Evolutionary conservation across 2,113 vertebrate genomes (phyloP).

Genomic region (Brachyhypopomus gauderio): DNA sequence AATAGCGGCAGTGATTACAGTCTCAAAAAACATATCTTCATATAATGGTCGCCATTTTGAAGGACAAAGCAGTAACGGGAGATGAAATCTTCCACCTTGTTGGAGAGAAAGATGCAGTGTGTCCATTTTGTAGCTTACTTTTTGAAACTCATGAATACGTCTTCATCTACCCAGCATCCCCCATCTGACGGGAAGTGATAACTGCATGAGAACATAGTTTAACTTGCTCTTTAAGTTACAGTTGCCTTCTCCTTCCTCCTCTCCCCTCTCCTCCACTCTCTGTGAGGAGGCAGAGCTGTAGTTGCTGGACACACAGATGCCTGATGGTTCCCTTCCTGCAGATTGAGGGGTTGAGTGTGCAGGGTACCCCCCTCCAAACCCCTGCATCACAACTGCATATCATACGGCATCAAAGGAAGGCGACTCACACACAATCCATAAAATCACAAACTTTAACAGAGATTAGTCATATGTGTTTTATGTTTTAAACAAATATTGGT

Average conservation of each 20-base stretch:
- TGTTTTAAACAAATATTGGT: slow-evolving; percentile 1
- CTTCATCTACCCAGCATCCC: not conserved
- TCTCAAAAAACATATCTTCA: not conserved
- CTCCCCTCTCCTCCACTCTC: not conserved
- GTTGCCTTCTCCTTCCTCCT: slow-evolving; percentile 46
- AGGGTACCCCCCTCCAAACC: too few species aligned
- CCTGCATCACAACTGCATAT: slow-evolving; percentile 60
- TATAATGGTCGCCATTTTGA: slow-evolving; percentile 34
- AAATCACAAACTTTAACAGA: slow-evolving; percentile 25
- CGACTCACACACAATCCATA: slow-evolving; percentile 27
- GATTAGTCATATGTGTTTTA: not conserved
- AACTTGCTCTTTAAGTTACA: not conserved
- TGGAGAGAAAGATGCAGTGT: not conserved
- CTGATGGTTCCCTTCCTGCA: too few species aligned
- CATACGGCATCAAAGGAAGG: slow-evolving; percentile 56
- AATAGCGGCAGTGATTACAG: slow-evolving; percentile 17
- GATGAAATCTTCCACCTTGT: not conserved
- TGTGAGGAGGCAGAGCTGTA: too few species aligned
- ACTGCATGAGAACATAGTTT: not conserved
- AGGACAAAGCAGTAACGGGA: slow-evolving; percentile 41
- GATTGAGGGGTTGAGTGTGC: too few species aligned
- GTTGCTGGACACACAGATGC: too few species aligned
- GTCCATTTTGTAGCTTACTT: not conserved
- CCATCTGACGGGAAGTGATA: not conserved
- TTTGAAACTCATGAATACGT: slow-evolving; percentile 8